Evolutionary conservation across 53 echinoderm and acorn worm species (phyloP).

Genomic region (Actinopyga echinites): DNA sequence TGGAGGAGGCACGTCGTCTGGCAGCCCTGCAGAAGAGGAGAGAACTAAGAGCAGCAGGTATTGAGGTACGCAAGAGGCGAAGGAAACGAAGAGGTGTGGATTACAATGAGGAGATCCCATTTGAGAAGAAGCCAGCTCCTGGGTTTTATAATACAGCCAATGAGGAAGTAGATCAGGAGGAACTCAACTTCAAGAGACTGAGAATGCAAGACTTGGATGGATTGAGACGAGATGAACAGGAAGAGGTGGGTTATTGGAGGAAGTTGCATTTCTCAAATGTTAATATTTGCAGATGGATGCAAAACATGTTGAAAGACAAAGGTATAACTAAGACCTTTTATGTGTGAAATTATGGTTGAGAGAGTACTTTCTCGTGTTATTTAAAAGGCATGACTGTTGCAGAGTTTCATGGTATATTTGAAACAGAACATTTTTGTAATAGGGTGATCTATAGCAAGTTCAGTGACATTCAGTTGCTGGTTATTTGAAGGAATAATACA

Average conservation of each 20-base stretch:
- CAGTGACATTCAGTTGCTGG: no score
- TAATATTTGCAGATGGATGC: no score
- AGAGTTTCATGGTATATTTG: no score
- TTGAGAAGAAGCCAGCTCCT: conserved; percentile 97
- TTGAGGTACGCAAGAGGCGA: conserved; percentile 88
- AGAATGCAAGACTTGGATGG: conserved; percentile 88
- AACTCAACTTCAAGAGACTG: conserved; percentile 93
- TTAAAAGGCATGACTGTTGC: no score
- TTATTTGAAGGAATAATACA: no score
- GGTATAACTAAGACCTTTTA: no score
- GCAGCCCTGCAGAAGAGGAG: conserved; percentile 93
- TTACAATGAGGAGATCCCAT: conserved; percentile 99
- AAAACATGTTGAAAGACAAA: no score
- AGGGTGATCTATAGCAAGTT: no score
- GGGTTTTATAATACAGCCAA: conserved; percentile 86
- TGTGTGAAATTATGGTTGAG: no score
- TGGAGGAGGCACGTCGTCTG: conserved; percentile 90
- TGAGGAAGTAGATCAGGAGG: conserved; percentile 64
- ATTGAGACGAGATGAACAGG: conserved; percentile 76
- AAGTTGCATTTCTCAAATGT: no score
- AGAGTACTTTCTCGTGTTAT: no score
- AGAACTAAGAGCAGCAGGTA: conserved; percentile 93
- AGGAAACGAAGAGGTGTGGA: conserved; percentile 90
- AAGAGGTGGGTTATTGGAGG: conserved; percentile 72
- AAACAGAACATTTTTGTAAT: no score